Percentiles rank a stretch among this genome's conserved stretches.
These are phyloP conservation scores for Junonia oenone DNA, from an alignment of 2,888 invertebrate species.

Conservation along the genomic window DNA sequence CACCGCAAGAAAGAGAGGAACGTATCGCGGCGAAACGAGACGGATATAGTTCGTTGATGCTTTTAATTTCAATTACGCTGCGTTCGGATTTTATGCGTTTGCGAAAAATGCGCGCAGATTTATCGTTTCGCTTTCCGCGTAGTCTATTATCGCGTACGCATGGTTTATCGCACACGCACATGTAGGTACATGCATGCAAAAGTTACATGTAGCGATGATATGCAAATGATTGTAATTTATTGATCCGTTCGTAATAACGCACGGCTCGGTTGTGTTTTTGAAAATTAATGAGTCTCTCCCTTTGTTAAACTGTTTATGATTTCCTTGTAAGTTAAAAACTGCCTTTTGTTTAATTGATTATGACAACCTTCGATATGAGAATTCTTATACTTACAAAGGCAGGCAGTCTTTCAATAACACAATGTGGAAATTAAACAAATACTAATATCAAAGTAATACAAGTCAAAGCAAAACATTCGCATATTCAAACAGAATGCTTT, in stretches of 20 bases:
- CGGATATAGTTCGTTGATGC: constrained; percentile 38
- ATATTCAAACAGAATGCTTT: constrained; percentile 9
- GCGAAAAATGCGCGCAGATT: constrained; percentile 71
- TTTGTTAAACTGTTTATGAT: constrained; percentile 27
- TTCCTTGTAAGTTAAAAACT: constrained; percentile 20
- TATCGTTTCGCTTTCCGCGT: constrained; percentile 65
- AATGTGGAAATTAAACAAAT: background rate
- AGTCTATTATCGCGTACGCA: constrained; percentile 52
- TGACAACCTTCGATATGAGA: background rate
- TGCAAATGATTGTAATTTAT: constrained; percentile 40
- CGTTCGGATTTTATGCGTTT: constrained; percentile 74
- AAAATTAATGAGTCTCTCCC: constrained; percentile 29
- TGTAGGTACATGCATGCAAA: constrained; percentile 24
- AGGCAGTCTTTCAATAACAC: background rate
- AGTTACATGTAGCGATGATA: constrained; percentile 36
- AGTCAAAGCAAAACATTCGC: background rate
- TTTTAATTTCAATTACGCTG: constrained; percentile 63
- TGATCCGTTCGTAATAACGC: constrained; percentile 32
- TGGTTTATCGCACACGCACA: constrained; percentile 10
- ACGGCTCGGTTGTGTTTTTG: constrained; percentile 27
- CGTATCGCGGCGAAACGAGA: constrained; percentile 48
- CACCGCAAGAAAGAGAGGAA: constrained; percentile 51
- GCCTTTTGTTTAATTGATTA: constrained; percentile 6
- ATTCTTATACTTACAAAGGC: background rate
- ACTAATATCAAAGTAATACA: background rate